These are phyloP conservation scores for Trichosurus vulpecula DNA, from an alignment of 2,797 vertebrate genomes.

Conservation along the genomic window DNA sequence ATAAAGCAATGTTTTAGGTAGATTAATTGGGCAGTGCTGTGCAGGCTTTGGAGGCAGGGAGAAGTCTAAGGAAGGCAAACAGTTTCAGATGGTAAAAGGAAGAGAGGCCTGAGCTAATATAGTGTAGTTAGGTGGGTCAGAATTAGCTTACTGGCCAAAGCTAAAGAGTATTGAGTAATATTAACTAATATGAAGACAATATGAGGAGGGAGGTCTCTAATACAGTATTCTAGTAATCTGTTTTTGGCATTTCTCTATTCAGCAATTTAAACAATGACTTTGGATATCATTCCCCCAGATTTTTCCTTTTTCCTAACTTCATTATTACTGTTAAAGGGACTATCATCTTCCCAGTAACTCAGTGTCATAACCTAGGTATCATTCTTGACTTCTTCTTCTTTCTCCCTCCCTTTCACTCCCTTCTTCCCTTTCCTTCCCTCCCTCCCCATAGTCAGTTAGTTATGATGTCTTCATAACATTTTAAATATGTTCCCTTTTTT, in stretches of 20 bases:
- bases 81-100: background rate
- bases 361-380: background rate
- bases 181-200: background rate
- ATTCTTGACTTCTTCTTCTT: background rate
- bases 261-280: background rate
- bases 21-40: slow-evolving; percentile 5
- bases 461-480: too few relatives aligned
- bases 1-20: slow-evolving; percentile 19
- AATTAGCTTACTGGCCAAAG: background rate
- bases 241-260: background rate
- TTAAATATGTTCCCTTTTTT: too few relatives aligned
- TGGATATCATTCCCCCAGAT: background rate
- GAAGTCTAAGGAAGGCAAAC: background rate
- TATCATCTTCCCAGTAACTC: background rate
- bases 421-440: too few relatives aligned
- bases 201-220: background rate
- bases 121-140: background rate
- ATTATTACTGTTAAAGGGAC: background rate
- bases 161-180: background rate
- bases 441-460: too few relatives aligned
- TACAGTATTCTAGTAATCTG: background rate
- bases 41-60: background rate
- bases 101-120: background rate
- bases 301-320: background rate
- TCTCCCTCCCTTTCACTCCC: background rate